Evolutionary conservation across 2,888 invertebrate genomes (phyloP).

Genomic region (Baccha elongata): DNA sequence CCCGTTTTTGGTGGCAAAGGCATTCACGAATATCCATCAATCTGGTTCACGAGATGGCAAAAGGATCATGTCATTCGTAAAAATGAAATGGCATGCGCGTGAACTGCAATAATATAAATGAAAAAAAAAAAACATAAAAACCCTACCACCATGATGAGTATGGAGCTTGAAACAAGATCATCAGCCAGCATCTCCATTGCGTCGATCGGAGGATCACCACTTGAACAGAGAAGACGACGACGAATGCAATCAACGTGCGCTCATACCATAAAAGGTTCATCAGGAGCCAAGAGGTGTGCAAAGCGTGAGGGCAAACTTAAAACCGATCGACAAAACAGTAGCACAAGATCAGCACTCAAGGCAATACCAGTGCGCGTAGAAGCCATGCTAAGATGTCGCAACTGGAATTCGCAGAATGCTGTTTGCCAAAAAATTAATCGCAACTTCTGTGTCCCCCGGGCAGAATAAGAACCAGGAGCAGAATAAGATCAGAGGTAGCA

Average conservation of each 20-base stretch:
- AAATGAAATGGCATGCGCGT: constrained; percentile 72
- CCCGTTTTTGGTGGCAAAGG: constrained; percentile 67
- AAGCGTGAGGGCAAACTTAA: constrained; percentile 18
- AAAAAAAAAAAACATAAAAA: constrained; percentile 13
- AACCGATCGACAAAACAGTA: constrained; percentile 63
- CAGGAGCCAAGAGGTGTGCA: constrained; percentile 30
- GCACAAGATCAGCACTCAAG: constrained; percentile 63
- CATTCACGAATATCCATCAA: constrained; percentile 71
- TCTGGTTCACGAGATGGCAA: constrained; percentile 54
- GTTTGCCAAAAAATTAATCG: constrained; percentile 73
- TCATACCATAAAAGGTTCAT: constrained; percentile 67
- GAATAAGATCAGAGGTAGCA: constrained; percentile 21
- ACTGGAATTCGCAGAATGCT: constrained; percentile 73
- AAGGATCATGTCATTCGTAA: constrained; percentile 70
- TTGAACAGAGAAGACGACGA: constrained; percentile 6
- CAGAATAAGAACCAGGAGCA: constrained; percentile 72
- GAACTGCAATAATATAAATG: constrained; percentile 19
- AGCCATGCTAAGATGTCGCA: constrained; percentile 63
- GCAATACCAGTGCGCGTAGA: constrained; percentile 12
- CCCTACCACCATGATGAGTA: constrained; percentile 29
- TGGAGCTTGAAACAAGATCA: constrained; percentile 68
- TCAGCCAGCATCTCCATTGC: constrained; percentile 41
- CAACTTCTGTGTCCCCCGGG: constrained; percentile 61
- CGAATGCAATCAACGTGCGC: constrained; percentile 67
- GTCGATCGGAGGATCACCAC: constrained; percentile 37